Percentiles rank a stretch among this genome's conserved stretches.
Evolutionary conservation across 2,113 vertebrate genomes (phyloP).

Genomic region (Colistium nudipinnis): DNA sequence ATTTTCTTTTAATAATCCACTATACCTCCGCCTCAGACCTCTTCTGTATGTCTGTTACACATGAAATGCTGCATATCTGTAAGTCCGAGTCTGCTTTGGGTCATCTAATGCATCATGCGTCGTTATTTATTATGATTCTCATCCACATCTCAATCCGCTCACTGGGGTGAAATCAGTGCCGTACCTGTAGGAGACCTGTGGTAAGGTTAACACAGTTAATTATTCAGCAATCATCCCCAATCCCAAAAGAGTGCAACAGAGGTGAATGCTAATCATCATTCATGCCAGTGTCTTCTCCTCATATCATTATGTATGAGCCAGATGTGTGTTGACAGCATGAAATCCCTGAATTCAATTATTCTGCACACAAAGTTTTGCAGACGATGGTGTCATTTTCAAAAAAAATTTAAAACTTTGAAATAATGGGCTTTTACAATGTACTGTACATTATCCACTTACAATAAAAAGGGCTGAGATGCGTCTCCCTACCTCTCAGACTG

Average conservation of each 20-base stretch:
- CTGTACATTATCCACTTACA: too few relatives aligned
- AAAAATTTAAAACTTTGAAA: neutral
- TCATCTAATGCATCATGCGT: neutral
- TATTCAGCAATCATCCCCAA: conserved; percentile 41
- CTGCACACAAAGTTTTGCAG: neutral
- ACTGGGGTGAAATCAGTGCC: conserved; percentile 8
- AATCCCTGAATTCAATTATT: neutral
- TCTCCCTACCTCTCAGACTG: too few relatives aligned
- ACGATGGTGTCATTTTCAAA: neutral
- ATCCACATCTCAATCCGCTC: neutral
- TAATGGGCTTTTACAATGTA: neutral
- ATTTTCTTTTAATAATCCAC: too few relatives aligned
- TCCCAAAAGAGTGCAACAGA: conserved; percentile 28
- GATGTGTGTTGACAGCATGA: neutral
- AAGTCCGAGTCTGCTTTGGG: neutral
- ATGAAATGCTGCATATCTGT: neutral
- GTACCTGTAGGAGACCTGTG: conserved; percentile 32
- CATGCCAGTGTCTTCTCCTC: neutral
- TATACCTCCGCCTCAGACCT: too few relatives aligned
- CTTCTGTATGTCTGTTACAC: too few relatives aligned
- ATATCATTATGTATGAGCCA: conserved; percentile 14
- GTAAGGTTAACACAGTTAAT: conserved; percentile 51
- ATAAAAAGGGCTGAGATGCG: too few relatives aligned
- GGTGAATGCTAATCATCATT: conserved; percentile 35
- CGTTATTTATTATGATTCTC: conserved; percentile 33